Evolutionary conservation across 2,888 invertebrate species (phyloP).

Genomic region (Octodonta nipae): DNA sequence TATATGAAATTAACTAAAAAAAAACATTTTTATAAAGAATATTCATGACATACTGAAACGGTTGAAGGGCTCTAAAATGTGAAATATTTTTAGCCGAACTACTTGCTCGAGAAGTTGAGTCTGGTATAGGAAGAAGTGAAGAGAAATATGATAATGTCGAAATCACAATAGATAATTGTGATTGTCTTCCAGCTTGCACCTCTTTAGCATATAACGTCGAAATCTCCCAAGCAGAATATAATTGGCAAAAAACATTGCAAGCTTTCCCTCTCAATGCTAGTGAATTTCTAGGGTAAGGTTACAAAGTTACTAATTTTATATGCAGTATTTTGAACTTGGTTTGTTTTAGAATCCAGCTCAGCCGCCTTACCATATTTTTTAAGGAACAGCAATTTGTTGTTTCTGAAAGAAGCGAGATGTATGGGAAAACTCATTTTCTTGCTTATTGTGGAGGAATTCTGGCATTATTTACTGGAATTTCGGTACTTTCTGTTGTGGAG

Average conservation of each 20-base stretch:
- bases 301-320: too few species aligned
- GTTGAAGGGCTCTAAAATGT: too few species aligned
- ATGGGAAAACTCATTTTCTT: slow-evolving; percentile 43
- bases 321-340: too few species aligned
- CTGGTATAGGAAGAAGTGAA: slow-evolving; percentile 25
- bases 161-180: slow-evolving; percentile 31
- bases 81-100: too few species aligned
- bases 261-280: slow-evolving; percentile 37
- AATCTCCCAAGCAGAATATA: slow-evolving; percentile 56
- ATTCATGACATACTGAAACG: too few species aligned
- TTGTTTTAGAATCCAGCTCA: slow-evolving; percentile 41
- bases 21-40: too few species aligned
- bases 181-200: slow-evolving; percentile 52
- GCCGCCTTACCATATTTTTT: slow-evolving; percentile 55
- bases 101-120: slow-evolving; percentile 39
- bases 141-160: slow-evolving; percentile 13
- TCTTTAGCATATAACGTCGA: slow-evolving; percentile 59
- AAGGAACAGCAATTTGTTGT: slow-evolving; percentile 50
- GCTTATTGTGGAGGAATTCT: slow-evolving; percentile 45
- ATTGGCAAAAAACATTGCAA: slow-evolving; percentile 45
- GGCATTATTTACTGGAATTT: slow-evolving; percentile 51
- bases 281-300: slow-evolving; percentile 30
- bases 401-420: slow-evolving; percentile 43
- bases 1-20: too few species aligned
- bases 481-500: slow-evolving; percentile 48